These are phyloP conservation scores for Arizona elegans DNA, from an alignment of 2,113 vertebrate species.

Conservation along the genomic window DNA sequence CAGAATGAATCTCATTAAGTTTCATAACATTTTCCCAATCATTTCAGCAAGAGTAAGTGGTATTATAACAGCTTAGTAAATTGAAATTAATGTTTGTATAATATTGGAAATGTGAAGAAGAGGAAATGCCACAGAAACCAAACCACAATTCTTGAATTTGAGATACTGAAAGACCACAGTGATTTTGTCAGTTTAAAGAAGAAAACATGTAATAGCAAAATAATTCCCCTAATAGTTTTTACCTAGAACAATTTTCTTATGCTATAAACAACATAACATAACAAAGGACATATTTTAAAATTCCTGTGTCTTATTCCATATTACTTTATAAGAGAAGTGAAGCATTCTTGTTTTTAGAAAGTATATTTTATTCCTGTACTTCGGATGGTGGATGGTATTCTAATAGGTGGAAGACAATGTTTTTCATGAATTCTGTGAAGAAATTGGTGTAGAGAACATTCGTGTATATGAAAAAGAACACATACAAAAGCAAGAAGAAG, in stretches of 20 bases:
- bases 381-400: constrained; percentile 2
- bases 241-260: background rate
- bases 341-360: background rate
- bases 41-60: background rate
- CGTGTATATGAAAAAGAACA: constrained; percentile 86
- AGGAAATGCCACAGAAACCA: background rate
- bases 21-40: background rate
- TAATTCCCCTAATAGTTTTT: background rate
- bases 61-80: background rate
- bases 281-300: background rate
- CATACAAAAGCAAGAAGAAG: constrained; percentile 80
- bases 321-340: background rate
- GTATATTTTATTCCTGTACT: background rate
- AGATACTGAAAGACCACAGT: background rate
- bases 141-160: background rate
- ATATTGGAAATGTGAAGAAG: background rate
- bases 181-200: background rate
- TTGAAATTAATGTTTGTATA: background rate
- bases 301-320: background rate
- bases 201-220: background rate
- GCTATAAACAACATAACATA: background rate
- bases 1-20: background rate
- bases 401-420: constrained; percentile 84
- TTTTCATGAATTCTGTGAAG: constrained; percentile 87
- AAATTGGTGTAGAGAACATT: constrained; percentile 87